Percentiles rank a stretch among this genome's conserved stretches.
Evolutionary conservation across 2,888 invertebrate genomes (phyloP).

Genomic region (Agrotis ipsilon): DNA sequence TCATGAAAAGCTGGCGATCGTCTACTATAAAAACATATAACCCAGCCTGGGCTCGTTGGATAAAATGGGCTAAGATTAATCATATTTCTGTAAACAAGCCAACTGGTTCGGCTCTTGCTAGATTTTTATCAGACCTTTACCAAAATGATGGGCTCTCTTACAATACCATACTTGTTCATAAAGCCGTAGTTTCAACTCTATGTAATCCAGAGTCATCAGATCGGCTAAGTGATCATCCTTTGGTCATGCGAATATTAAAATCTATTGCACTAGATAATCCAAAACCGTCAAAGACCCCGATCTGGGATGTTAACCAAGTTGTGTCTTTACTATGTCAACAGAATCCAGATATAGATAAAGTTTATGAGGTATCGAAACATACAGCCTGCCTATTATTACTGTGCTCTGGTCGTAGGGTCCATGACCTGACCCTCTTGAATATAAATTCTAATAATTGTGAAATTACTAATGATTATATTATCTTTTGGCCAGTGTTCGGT

Average conservation of each 20-base stretch:
- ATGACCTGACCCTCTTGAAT: neutral
- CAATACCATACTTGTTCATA: neutral
- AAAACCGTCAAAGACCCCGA: neutral
- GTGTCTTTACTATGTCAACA: neutral
- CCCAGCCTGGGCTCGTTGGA: too few species aligned
- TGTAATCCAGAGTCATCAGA: slow-evolving; percentile 3
- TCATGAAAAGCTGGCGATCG: too few species aligned
- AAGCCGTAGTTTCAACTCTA: slow-evolving; percentile 1
- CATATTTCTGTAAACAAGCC: too few species aligned
- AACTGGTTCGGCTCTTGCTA: too few species aligned
- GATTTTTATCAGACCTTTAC: too few species aligned
- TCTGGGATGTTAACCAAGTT: slow-evolving; percentile 6
- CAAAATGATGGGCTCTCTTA: too few species aligned
- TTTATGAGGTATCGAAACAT: slow-evolving; percentile 5
- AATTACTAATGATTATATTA: slow-evolving; percentile 2
- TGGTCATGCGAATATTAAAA: slow-evolving; percentile 6
- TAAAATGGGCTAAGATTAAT: too few species aligned
- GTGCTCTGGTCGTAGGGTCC: slow-evolving; percentile 8
- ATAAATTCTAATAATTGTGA: neutral
- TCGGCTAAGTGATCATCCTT: neutral
- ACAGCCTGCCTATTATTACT: slow-evolving; percentile 8
- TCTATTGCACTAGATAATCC: neutral
- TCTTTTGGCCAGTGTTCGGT: slow-evolving; percentile 3
- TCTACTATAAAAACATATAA: too few species aligned
- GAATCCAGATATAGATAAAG: slow-evolving; percentile 9